Conservation (phyloP, 2,797 vertebrate species). For the Dicrostonyx torquatus region DNA sequence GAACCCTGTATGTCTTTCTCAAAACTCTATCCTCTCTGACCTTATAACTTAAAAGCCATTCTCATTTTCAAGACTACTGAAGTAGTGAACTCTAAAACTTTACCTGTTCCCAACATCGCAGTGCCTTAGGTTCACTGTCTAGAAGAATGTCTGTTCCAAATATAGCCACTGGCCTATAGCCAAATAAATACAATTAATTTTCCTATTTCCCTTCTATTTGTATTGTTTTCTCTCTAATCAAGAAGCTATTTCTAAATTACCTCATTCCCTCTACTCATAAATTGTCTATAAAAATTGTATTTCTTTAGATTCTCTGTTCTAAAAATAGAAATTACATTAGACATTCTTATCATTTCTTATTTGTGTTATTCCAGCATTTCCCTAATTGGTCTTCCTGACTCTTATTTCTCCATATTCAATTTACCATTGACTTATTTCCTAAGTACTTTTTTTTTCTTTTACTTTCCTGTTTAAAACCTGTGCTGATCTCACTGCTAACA, state of each 20-base stretch:
- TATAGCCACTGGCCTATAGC: background rate
- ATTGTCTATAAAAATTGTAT: background rate
- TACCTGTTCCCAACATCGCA: background rate
- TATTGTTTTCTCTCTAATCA: background rate
- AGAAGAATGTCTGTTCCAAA: background rate
- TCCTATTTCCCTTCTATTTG: background rate
- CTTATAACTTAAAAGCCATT: background rate
- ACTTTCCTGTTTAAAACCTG: constrained; percentile 2
- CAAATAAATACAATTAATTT: constrained; percentile 18
- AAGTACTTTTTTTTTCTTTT: constrained; percentile 2
- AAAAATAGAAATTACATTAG: constrained; percentile 45
- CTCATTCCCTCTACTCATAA: constrained; percentile 34
- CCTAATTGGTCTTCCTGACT: background rate
- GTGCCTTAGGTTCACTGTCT: background rate
- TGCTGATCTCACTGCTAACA: background rate
- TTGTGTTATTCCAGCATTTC: constrained; percentile 50
- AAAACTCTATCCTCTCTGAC: background rate
- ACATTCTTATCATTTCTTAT: background rate
- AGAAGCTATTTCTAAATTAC: constrained; percentile 27
- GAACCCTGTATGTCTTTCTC: background rate
- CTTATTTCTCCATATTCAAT: constrained; percentile 4
- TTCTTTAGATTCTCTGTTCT: constrained; percentile 6
- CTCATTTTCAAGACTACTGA: background rate
- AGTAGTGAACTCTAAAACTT: background rate
- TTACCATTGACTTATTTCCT: background rate